Evolutionary conservation across 2,888 invertebrate genomes (phyloP), one percentile per base, ranked within the genome.

Genomic region (Gymnocheta viridis): DNA sequence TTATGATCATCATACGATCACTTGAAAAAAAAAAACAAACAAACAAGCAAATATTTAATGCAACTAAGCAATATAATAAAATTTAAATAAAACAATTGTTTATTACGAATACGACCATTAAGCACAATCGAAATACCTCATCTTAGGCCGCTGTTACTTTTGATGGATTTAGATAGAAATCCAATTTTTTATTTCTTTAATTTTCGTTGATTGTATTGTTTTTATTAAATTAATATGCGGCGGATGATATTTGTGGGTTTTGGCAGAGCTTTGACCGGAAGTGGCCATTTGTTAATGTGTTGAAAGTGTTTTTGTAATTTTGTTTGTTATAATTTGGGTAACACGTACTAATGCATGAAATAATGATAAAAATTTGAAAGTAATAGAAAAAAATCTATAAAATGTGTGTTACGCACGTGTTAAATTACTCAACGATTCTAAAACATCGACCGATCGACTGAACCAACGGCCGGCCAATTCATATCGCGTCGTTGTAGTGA

Each of bases 321-420:
- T 49, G 44, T 72, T 64, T 73, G 78, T 73, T 78, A 78, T 81
- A 81, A 84, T 81, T 84, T 84, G 54, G 84, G 77, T 69, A 64
- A 81, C 84, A 81, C 84, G 84, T 81, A 84, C 56, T 47, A 67
- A 69, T 47, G 47, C 47, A 64, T 74, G 38, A 62, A 56, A 19
- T 14, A 51, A 49, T 41, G 22, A 41, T 32, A 35, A 47, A 66
- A 19, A 47, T 58, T 51, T 67, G 10, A 66, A 66, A 66, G 19
- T 17, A 47, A 44, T 22, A 22, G 6, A n/a, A 62, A 51, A 60
- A 27, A 29, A 41, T 56, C 27, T 41, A 22, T 41, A 2, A 69
- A 77, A 84, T 73, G 67, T 84, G 60, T 84, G 78, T 81, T 78
- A 73, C 81, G 84, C 84, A 84, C 84, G 84, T 84, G 84, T 81